These are phyloP conservation scores for Murina feae DNA, from an alignment of 2,113 vertebrate species.

Conservation along the genomic window DNA sequence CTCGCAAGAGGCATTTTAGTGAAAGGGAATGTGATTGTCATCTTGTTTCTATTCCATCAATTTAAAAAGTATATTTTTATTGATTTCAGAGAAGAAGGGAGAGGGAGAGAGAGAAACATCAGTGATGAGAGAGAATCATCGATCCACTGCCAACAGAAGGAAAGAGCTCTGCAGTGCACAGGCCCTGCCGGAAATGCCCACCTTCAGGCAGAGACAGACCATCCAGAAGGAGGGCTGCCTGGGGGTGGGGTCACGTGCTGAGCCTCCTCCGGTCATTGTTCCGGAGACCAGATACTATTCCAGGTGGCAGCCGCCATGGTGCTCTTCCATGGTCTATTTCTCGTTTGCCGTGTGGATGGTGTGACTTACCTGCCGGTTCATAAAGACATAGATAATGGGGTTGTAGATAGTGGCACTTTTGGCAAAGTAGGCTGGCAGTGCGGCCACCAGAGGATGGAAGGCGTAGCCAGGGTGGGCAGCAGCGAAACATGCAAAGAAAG, in stretches of 20 bases:
- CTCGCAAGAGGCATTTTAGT: background rate
- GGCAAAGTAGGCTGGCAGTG: constrained; percentile 90
- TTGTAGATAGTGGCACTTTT: constrained; percentile 95
- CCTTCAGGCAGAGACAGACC: background rate
- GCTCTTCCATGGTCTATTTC: background rate
- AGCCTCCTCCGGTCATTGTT: background rate
- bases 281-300: background rate
- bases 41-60: background rate
- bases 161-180: background rate
- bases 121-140: no score
- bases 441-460: constrained; percentile 89
- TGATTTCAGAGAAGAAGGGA: no score
- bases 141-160: background rate
- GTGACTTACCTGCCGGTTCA: constrained; percentile 89
- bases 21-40: background rate
- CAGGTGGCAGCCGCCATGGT: background rate
- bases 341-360: background rate
- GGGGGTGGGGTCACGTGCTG: background rate
- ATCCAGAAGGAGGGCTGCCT: background rate
- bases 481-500: constrained; percentile 87
- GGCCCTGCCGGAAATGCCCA: background rate
- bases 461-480: constrained; percentile 88
- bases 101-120: no score
- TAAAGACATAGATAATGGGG: constrained; percentile 92
- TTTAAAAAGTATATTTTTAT: background rate